phyloP scores from a whole-genome alignment of 1,140 invertebrate genomes.

The Heliconius congener region DNA sequence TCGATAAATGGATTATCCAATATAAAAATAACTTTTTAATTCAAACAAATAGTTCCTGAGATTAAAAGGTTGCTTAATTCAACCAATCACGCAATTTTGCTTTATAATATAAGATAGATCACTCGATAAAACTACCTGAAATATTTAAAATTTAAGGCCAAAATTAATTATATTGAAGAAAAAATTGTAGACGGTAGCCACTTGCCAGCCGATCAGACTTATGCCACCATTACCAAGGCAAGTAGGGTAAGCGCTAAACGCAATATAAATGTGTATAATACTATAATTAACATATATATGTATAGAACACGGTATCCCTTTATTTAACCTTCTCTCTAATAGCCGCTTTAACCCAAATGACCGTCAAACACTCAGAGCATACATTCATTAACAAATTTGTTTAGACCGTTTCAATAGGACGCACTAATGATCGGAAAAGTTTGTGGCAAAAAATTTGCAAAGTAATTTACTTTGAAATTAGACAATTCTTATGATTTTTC shows the following conservation, averaged over 20 bases:
- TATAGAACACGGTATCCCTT: slow-evolving; percentile 6
- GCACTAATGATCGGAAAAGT: slow-evolving; percentile 28
- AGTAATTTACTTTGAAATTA: background rate
- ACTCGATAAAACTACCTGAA: too few species aligned
- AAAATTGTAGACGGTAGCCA: too few species aligned
- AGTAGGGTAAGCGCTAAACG: background rate
- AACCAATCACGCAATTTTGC: too few species aligned
- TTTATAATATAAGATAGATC: too few species aligned
- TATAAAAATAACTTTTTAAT: too few species aligned
- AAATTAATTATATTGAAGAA: too few species aligned
- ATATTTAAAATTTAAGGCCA: too few species aligned
- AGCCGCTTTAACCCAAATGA: slow-evolving; percentile 53
- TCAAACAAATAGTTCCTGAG: background rate
- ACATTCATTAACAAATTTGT: slow-evolving; percentile 54
- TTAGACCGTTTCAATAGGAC: slow-evolving; percentile 39
- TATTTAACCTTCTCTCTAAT: slow-evolving; percentile 51
- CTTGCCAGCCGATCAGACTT: too few species aligned
- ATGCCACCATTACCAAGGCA: background rate
- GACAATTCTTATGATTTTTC: background rate
- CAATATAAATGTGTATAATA: background rate
- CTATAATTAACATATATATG: slow-evolving; percentile 9
- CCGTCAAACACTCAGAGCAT: slow-evolving; percentile 53
- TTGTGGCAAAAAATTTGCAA: slow-evolving; percentile 10
- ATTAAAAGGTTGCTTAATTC: too few species aligned
- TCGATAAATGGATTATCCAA: too few species aligned